A percentile compares a stretch with the other conserved stretches of the same genome.
These are phyloP conservation scores for Thalassarche chlororhynchos DNA, from an alignment of 2,113 vertebrate genomes.

Conservation along the genomic window DNA sequence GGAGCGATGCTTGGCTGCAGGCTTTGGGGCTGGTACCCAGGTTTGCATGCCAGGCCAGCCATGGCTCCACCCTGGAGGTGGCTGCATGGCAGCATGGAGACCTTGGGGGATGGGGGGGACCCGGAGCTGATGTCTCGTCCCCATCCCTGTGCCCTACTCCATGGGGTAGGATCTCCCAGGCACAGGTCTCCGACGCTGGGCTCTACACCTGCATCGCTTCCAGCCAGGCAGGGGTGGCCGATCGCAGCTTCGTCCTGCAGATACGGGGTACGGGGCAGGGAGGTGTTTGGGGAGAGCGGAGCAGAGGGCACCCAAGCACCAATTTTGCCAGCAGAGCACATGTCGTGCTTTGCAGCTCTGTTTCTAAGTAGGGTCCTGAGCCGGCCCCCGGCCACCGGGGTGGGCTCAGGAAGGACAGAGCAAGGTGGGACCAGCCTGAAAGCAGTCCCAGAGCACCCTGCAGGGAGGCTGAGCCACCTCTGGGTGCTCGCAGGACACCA, in stretches of 20 bases:
- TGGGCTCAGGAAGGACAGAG: background rate
- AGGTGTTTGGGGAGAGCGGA: fast-evolving
- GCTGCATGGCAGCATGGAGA: background rate
- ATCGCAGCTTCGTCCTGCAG: constrained; percentile 85
- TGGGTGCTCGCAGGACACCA: background rate
- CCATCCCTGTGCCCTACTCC: fast-evolving
- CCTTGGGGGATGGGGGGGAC: background rate
- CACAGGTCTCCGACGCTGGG: constrained; percentile 83
- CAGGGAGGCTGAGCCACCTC: background rate
- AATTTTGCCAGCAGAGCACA: fast-evolving
- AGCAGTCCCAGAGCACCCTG: background rate
- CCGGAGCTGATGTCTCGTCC: background rate
- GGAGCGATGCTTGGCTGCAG: fast-evolving
- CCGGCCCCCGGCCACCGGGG: fast-evolving
- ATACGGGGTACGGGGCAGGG: constrained; percentile 77
- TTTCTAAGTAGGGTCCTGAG: background rate
- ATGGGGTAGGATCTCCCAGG: constrained; percentile 80
- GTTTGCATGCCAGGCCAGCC: background rate
- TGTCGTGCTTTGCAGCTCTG: fast-evolving
- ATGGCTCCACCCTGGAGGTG: background rate
- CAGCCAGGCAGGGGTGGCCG: constrained; percentile 83
- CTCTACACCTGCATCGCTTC: constrained; percentile 86
- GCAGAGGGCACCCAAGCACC: fast-evolving
- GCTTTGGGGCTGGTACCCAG: background rate
- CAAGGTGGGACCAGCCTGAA: background rate